Percentiles rank a stretch among this genome's conserved stretches.
Evolutionary conservation across 2,888 invertebrate genomes (phyloP).

Genomic region (Xestia rhomboidea): DNA sequence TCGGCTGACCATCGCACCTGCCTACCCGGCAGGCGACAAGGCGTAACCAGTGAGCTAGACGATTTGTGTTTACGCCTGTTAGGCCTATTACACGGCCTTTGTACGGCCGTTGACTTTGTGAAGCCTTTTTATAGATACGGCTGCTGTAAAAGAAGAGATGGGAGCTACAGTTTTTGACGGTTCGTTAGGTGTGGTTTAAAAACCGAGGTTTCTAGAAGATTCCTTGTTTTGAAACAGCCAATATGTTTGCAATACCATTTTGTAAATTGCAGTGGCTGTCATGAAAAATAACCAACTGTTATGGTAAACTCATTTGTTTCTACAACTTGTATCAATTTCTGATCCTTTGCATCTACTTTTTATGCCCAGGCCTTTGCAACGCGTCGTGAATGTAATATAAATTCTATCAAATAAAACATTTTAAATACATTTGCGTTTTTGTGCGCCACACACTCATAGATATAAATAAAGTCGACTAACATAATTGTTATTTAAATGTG

Average conservation of each 20-base stretch:
- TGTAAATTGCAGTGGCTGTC: not conserved
- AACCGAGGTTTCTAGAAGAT: not conserved
- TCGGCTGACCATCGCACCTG: slow-evolving; percentile 69
- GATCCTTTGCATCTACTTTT: not conserved
- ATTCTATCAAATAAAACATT: too few species aligned
- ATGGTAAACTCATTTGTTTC: not conserved
- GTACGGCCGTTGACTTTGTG: slow-evolving; percentile 69
- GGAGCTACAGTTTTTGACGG: slow-evolving; percentile 7
- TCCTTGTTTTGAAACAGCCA: not conserved
- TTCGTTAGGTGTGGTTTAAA: not conserved
- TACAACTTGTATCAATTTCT: not conserved
- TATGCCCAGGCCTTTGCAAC: not conserved
- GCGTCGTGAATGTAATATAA: not conserved
- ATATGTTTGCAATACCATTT: not conserved
- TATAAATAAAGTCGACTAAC: not conserved
- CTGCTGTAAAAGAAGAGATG: slow-evolving; percentile 17
- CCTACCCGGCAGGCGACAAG: slow-evolving; percentile 58
- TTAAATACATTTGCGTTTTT: too few species aligned
- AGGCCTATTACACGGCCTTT: slow-evolving; percentile 75
- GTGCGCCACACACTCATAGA: not conserved
- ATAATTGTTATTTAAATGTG: not conserved
- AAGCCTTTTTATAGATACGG: slow-evolving; percentile 67
- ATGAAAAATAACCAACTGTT: not conserved
- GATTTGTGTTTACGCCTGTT: slow-evolving; percentile 78
- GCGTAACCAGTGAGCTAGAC: slow-evolving; percentile 70